These are phyloP conservation scores for Muricea muricata DNA, from an alignment of 92 coral and sea anemone species.

Conservation along the genomic window DNA sequence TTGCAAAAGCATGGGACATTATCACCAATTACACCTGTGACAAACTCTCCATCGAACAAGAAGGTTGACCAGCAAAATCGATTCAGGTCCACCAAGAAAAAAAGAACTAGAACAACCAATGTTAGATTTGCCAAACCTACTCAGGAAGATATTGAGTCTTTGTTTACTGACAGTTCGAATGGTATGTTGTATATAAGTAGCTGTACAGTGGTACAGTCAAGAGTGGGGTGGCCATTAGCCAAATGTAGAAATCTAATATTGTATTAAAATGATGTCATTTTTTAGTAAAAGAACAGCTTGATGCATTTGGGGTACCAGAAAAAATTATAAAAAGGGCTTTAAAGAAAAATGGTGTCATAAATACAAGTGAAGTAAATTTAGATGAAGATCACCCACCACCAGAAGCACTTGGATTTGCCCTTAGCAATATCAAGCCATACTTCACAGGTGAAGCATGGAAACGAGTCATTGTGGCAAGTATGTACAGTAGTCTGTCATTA, in stretches of 20 bases:
- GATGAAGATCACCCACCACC: conserved; percentile 6
- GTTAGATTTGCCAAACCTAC: conserved; percentile 17
- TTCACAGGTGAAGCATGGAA: neutral
- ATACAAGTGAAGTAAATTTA: neutral
- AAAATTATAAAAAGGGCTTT: neutral
- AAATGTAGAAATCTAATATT: too few relatives aligned
- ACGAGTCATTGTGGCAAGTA: neutral
- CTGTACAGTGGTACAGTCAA: too few relatives aligned
- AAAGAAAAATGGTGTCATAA: neutral
- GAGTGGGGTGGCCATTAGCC: too few relatives aligned
- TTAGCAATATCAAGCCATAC: neutral
- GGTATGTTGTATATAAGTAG: neutral
- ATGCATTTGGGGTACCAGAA: neutral
- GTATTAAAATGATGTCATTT: too few relatives aligned
- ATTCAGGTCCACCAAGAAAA: conserved; percentile 20
- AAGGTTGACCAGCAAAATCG: neutral
- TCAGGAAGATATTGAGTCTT: neutral
- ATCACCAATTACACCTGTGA: too few relatives aligned
- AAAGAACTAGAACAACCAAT: conserved; percentile 4
- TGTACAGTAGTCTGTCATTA: neutral
- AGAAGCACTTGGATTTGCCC: neutral
- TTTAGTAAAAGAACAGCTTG: neutral
- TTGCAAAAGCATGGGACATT: too few relatives aligned
- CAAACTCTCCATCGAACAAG: conserved; percentile 36
- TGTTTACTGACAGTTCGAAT: neutral